These are phyloP conservation scores for Stomorhina lunata DNA, from an alignment of 2,888 invertebrate species.

Conservation along the genomic window DNA sequence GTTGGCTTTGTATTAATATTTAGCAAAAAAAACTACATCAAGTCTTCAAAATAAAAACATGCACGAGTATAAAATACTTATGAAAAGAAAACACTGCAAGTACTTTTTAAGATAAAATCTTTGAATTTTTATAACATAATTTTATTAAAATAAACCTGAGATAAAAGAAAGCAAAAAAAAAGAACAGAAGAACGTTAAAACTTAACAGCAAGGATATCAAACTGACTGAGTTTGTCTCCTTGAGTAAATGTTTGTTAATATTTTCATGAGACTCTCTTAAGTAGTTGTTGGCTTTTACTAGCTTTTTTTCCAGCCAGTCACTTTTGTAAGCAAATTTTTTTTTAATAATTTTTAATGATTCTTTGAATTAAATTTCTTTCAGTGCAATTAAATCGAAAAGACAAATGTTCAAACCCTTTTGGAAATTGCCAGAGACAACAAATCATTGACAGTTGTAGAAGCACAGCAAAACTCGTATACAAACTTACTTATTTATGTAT, in stretches of 20 bases:
- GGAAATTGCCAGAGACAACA: constrained; percentile 55
- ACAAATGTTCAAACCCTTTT: not conserved
- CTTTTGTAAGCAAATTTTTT: constrained; percentile 11
- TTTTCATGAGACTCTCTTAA: not conserved
- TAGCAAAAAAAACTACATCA: not conserved
- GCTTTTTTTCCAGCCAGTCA: not conserved
- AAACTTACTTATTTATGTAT: not conserved
- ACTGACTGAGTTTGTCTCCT: not conserved
- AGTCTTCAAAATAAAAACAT: not conserved
- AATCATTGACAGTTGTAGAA: constrained; percentile 65
- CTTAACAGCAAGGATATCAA: too few species aligned
- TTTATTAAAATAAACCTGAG: constrained; percentile 25
- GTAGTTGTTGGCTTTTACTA: not conserved
- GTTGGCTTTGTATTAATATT: not conserved
- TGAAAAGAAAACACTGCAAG: not conserved
- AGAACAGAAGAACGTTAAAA: not conserved
- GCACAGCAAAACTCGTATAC: too few species aligned
- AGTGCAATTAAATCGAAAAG: constrained; percentile 30
- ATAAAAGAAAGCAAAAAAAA: constrained; percentile 11
- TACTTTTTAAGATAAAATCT: constrained; percentile 5
- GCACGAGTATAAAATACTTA: not conserved
- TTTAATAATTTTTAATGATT: not conserved
- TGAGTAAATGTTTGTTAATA: not conserved
- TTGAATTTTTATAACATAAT: constrained; percentile 12
- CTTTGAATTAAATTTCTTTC: constrained; percentile 8